Conservation (phyloP, 2,888 invertebrate species). For the Macrophya alboannulata region DNA sequence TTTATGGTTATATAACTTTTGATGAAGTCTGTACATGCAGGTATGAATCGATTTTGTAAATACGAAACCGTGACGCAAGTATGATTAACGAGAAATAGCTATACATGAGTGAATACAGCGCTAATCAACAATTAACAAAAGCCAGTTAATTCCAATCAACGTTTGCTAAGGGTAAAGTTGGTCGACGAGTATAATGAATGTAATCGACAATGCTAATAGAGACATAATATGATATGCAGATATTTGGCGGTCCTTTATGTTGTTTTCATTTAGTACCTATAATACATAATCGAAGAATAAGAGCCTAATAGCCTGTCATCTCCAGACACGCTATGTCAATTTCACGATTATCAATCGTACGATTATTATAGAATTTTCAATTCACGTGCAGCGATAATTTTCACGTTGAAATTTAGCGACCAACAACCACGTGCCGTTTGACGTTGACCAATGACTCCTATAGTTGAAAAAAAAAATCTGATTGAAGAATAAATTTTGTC, state of each 20-base stretch:
- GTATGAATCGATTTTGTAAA: conserved; percentile 1
- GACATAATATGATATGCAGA: neutral
- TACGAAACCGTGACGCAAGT: conserved; percentile 13
- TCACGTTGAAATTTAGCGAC: neutral
- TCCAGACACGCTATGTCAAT: neutral
- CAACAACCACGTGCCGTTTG: neutral
- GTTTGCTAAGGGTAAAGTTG: neutral
- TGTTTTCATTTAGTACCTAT: neutral
- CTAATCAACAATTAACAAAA: neutral
- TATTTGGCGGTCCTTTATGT: neutral
- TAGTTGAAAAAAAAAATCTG: too few relatives aligned
- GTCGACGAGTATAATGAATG: neutral
- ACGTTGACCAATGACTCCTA: conserved; percentile 6
- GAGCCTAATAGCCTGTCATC: neutral
- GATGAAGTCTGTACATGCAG: neutral
- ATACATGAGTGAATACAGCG: neutral
- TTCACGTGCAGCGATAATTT: neutral
- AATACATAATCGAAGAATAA: neutral
- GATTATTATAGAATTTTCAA: neutral
- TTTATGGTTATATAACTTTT: neutral
- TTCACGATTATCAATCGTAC: neutral
- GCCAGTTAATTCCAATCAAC: conserved; percentile 1
- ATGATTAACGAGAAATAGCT: neutral
- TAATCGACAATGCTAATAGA: neutral
- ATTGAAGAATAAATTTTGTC: neutral